These are phyloP conservation scores for Clarias gariepinus DNA, from an alignment of 2,113 vertebrate species.

Conservation along the genomic window DNA sequence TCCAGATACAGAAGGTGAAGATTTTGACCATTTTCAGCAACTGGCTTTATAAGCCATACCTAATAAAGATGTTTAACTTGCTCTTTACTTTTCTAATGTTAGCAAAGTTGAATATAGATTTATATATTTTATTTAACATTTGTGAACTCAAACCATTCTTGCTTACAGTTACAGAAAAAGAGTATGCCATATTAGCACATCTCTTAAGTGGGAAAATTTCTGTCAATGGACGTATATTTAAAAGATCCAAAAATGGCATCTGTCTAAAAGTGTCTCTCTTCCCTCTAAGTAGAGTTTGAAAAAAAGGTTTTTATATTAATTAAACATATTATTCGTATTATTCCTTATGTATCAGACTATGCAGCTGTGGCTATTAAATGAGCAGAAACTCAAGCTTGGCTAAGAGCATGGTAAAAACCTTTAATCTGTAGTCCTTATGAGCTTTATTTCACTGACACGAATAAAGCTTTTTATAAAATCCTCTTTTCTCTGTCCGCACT, in stretches of 20 bases:
- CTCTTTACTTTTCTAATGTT: not conserved
- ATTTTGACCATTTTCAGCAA: not conserved
- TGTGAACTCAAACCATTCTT: no score
- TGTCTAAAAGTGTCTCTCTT: not conserved
- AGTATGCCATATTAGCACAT: not conserved
- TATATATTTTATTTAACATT: not conserved
- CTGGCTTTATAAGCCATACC: not conserved
- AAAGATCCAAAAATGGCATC: not conserved
- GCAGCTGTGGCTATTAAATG: not conserved
- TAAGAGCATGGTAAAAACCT: slow-evolving; percentile 27
- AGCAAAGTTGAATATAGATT: not conserved
- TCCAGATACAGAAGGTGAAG: not conserved
- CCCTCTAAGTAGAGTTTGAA: not conserved
- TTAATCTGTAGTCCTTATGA: slow-evolving; percentile 23
- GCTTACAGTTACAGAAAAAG: not conserved
- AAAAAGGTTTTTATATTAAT: not conserved
- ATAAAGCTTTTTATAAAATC: slow-evolving; percentile 45
- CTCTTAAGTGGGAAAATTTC: not conserved
- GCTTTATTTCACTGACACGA: slow-evolving; percentile 29
- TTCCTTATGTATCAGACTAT: not conserved
- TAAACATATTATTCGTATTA: not conserved
- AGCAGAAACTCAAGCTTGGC: slow-evolving; percentile 1
- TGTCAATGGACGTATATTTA: not conserved
- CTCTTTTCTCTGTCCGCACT: slow-evolving; percentile 21
- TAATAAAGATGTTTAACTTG: not conserved